Evolutionary conservation across 2,888 invertebrate species (phyloP).

Genomic region (Tolmerus cingulatus): DNA sequence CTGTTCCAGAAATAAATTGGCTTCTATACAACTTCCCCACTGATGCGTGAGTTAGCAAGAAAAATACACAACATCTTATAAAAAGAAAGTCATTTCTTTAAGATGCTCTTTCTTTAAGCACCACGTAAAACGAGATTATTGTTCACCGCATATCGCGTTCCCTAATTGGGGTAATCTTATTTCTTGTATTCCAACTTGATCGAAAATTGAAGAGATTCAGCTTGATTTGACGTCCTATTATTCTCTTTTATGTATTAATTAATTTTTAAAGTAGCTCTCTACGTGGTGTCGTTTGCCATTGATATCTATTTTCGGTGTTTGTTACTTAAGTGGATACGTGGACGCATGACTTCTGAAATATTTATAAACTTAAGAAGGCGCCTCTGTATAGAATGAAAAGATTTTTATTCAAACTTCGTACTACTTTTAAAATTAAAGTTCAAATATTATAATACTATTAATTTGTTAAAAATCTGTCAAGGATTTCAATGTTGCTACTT

Average conservation of each 20-base stretch:
- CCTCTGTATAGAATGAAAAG: too few species aligned
- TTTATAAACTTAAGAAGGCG: too few species aligned
- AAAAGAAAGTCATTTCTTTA: background rate
- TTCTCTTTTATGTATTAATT: background rate
- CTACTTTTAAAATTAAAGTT: too few species aligned
- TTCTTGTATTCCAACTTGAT: background rate
- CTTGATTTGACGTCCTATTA: background rate
- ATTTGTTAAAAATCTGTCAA: too few species aligned
- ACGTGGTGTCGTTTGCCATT: background rate
- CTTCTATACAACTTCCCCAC: background rate
- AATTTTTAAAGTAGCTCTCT: background rate
- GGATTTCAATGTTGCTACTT: too few species aligned
- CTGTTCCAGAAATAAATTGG: background rate
- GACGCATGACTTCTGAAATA: background rate
- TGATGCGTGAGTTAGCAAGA: background rate
- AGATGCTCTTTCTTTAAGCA: background rate
- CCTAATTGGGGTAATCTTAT: background rate
- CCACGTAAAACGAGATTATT: background rate
- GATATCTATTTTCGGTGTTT: background rate
- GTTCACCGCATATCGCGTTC: background rate
- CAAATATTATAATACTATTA: too few species aligned
- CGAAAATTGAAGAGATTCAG: background rate
- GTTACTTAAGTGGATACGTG: background rate
- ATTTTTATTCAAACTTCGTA: too few species aligned
- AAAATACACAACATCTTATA: background rate